These are phyloP conservation scores for Lynx canadensis DNA, from an alignment of 2,113 vertebrate species.

Conservation along the genomic window DNA sequence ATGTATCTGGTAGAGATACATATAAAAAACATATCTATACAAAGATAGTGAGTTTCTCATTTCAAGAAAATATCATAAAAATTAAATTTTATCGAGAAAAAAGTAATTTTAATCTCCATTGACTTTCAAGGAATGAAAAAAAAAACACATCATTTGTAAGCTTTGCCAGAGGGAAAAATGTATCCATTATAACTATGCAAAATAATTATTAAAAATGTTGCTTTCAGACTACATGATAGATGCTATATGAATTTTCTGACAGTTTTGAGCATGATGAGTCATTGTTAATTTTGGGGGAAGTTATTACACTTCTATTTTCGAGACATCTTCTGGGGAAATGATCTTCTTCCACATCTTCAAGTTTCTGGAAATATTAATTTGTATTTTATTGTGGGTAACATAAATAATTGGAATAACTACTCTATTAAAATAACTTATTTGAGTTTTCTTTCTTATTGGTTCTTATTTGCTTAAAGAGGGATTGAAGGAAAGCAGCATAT, in stretches of 20 bases:
- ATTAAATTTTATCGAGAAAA: not conserved
- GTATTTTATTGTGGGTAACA: not conserved
- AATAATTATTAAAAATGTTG: not conserved
- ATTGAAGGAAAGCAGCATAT: not conserved
- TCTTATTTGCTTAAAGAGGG: not conserved
- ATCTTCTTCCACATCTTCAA: not conserved
- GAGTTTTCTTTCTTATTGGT: not conserved
- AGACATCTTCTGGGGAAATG: not conserved
- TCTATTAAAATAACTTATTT: not conserved
- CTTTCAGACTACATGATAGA: not conserved
- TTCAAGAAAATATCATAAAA: not conserved
- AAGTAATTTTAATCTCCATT: not conserved
- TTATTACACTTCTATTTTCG: not conserved
- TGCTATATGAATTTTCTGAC: not conserved
- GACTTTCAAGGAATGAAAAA: not conserved
- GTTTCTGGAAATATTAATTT: not conserved
- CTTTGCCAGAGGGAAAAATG: not conserved
- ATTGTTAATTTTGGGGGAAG: not conserved
- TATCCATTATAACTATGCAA: not conserved
- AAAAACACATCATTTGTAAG: not conserved
- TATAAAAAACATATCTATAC: not conserved
- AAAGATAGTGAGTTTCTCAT: not conserved
- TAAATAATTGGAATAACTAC: not conserved
- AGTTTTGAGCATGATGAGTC: not conserved
- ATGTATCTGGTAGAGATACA: not conserved